phyloP scores from a whole-genome alignment of 2,113 vertebrate genomes.

The Cyprinodon tularosa region DNA sequence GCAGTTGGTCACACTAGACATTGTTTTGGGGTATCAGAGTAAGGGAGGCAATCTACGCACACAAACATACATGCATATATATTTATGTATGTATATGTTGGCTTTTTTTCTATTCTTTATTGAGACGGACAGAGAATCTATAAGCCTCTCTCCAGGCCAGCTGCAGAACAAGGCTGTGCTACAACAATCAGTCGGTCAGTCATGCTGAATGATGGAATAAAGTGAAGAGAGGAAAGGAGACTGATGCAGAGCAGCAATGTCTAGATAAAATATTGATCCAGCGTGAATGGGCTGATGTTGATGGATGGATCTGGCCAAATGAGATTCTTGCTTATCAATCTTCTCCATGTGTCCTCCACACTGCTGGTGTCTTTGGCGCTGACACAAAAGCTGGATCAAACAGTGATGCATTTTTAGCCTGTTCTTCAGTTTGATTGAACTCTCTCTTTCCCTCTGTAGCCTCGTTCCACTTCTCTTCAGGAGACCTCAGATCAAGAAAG shows the following conservation, averaged over 20 bases:
- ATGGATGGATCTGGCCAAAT: slow-evolving; percentile 53
- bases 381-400: slow-evolving; percentile 19
- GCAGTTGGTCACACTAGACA: no score
- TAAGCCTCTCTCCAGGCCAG: not conserved
- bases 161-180: not conserved
- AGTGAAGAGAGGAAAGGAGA: slow-evolving; percentile 37
- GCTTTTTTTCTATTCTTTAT: not conserved
- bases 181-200: slow-evolving; percentile 55
- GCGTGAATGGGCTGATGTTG: slow-evolving; percentile 58
- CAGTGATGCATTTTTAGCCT: not conserved
- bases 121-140: not conserved
- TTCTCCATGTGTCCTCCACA: slow-evolving; percentile 15
- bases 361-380: not conserved
- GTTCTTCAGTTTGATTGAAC: not conserved
- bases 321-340: slow-evolving; percentile 32
- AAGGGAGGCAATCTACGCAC: not conserved
- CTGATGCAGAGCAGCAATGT: slow-evolving; percentile 45
- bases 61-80: no score
- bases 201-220: slow-evolving; percentile 54
- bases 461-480: slow-evolving; percentile 70
- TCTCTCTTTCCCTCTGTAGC: slow-evolving; percentile 38
- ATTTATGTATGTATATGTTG: not conserved
- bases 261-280: slow-evolving; percentile 65
- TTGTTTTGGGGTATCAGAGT: no score
- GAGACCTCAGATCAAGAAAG: slow-evolving; percentile 64